Evolutionary conservation across 2,797 vertebrate genomes (phyloP).

Genomic region (Gobio occitaniae): DNA sequence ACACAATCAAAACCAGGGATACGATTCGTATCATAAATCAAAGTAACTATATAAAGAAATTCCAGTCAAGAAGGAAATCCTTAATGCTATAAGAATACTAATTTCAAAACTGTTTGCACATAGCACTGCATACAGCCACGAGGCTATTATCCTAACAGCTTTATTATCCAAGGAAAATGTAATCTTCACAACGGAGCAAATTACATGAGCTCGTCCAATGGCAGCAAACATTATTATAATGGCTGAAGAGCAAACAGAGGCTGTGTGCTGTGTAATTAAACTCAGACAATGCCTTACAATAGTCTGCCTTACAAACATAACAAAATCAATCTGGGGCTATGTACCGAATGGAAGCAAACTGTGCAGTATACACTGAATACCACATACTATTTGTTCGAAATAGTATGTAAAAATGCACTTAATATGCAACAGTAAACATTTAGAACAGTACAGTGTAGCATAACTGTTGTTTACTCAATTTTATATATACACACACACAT

Average conservation of each 20-base stretch:
- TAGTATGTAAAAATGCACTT: not conserved
- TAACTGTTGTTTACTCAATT: not conserved
- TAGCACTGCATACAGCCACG: not conserved
- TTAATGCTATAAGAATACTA: not conserved
- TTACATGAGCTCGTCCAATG: not conserved
- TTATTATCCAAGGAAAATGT: conserved; percentile 3
- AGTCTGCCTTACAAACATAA: not conserved
- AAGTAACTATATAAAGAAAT: not conserved
- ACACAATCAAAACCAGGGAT: not conserved
- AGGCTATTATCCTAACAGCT: not conserved
- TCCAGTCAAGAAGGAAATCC: not conserved
- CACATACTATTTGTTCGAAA: not conserved
- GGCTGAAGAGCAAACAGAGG: conserved; percentile 7
- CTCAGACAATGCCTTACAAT: conserved; percentile 7
- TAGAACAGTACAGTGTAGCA: not conserved
- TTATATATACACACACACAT: too few species aligned
- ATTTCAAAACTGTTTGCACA: not conserved
- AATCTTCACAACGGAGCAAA: not conserved
- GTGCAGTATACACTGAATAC: not conserved
- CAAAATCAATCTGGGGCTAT: not conserved
- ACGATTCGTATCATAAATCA: not conserved
- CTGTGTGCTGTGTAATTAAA: conserved; percentile 9
- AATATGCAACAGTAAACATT: not conserved
- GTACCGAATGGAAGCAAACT: not conserved
- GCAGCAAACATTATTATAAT: not conserved